Evolutionary conservation across 2,797 vertebrate species (phyloP), one percentile per base, ranked within the genome.

Genomic region (Rhinogobio ventralis): DNA sequence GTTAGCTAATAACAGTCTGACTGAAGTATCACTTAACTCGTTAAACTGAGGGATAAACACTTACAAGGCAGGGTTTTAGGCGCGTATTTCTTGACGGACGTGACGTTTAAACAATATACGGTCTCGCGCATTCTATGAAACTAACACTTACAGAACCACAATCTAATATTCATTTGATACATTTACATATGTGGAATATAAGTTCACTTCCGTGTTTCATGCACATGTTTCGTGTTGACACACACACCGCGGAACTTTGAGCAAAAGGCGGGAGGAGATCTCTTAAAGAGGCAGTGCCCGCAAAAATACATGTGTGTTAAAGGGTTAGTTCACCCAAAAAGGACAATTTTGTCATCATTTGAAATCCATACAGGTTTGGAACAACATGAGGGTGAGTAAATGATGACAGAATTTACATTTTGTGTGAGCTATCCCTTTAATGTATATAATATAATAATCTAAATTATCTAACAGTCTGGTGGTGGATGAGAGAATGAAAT

Each of bases 171-270:
- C 4, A 51, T n/a, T 8, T 11, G 5, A 36, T 4, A 13, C 4
- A 20, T 62, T 11, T 64, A 64, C 25, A 73, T 62, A 2, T 23
- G 39, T 33, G 0, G 15, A 19, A 25, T 49, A 23, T 2, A 57
- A 57, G 55, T 67, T 76, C 2, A 84, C 82, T 78, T 84, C 82
- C 74, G 74, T n/a, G 74, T 84, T 84, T 28, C 33, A n/a, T 1
- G 28, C 81, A 36, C 60, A 83, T 71, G 73, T 62, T 87, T 79
- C 30, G 71, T 51, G 64, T 71, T 74, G 84, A 60, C 42, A 81
- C 53, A 81, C 33, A 36, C 84, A 42, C 91, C 94, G 93, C 93
- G 90, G 93, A 94, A 95, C 85, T 92, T 91, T 92, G 86, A 90
- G 87, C 8, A 23, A 11, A 78, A 87, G 92, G 94, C 93, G 94